Evolutionary conservation across 2,113 vertebrate genomes (phyloP).

Genomic region (Toxotes chatareus): DNA sequence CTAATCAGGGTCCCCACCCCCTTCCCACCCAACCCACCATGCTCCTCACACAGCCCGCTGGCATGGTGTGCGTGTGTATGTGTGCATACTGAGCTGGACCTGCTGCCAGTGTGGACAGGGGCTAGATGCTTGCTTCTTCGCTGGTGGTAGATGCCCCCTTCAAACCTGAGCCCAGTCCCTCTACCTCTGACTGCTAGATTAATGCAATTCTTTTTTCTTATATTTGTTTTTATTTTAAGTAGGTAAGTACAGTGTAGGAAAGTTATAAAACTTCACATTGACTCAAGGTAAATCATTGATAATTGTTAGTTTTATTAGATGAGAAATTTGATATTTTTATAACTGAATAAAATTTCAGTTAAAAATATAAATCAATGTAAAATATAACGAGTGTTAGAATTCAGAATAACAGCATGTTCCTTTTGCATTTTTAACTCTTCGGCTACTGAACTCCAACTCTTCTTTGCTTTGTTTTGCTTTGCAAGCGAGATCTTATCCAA

Average conservation of each 20-base stretch:
- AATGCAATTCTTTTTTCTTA: conserved; percentile 21
- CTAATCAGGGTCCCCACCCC: conserved; percentile 40
- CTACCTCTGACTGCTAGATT: conserved; percentile 40
- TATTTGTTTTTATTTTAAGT: background rate
- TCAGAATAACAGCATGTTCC: conserved; percentile 38
- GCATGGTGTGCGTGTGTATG: conserved; percentile 76
- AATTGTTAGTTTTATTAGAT: background rate
- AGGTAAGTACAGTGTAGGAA: conserved; percentile 48
- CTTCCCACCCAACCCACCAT: conserved; percentile 52
- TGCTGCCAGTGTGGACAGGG: conserved; percentile 62
- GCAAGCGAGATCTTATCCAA: conserved; percentile 17
- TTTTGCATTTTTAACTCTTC: conserved; percentile 27
- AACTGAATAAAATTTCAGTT: background rate
- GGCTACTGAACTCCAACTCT: conserved; percentile 48
- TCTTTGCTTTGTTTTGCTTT: conserved; percentile 49
- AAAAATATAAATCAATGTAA: background rate
- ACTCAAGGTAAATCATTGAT: background rate
- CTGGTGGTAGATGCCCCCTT: conserved; percentile 74
- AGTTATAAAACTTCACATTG: background rate
- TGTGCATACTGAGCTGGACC: conserved; percentile 66
- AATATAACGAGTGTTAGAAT: background rate
- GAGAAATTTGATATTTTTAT: background rate
- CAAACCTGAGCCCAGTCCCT: conserved; percentile 48
- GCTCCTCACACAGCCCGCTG: conserved; percentile 72
- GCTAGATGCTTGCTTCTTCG: conserved; percentile 83